phyloP scores from a whole-genome alignment of 2,113 vertebrate genomes.

The Oreochromis tanganicae region DNA sequence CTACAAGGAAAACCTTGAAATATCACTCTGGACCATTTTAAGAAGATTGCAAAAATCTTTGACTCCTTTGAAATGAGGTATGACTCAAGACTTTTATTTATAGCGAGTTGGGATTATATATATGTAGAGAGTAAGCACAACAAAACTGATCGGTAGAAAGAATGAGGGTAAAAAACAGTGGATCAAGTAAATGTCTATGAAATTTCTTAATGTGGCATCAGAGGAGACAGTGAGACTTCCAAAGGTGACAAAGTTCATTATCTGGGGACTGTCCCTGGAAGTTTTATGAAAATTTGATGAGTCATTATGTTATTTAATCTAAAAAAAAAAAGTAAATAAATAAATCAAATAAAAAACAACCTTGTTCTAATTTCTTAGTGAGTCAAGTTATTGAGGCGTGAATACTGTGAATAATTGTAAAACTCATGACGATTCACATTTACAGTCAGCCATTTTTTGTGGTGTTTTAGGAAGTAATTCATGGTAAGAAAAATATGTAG shows the following conservation, averaged over 20 bases:
- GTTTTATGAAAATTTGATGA: neutral
- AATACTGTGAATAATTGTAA: neutral
- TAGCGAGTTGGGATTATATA: neutral
- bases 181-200: neutral
- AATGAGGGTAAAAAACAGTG: neutral
- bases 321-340: neutral
- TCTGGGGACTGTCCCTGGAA: neutral
- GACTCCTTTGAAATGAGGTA: neutral
- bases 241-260: neutral
- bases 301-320: neutral
- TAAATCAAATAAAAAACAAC: neutral
- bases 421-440: neutral
- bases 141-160: neutral
- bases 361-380: neutral
- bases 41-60: neutral
- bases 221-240: neutral
- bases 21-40: neutral
- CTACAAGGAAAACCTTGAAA: neutral
- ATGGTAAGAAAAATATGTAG: neutral
- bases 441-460: neutral
- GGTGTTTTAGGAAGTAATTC: neutral
- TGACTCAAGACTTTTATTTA: neutral
- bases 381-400: neutral
- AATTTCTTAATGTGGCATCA: neutral
- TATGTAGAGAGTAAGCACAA: neutral